A percentile compares a stretch with the other conserved stretches of the same genome.
These are phyloP conservation scores for Apamea monoglypha DNA, from an alignment of 2,888 invertebrate genomes.

Conservation along the genomic window DNA sequence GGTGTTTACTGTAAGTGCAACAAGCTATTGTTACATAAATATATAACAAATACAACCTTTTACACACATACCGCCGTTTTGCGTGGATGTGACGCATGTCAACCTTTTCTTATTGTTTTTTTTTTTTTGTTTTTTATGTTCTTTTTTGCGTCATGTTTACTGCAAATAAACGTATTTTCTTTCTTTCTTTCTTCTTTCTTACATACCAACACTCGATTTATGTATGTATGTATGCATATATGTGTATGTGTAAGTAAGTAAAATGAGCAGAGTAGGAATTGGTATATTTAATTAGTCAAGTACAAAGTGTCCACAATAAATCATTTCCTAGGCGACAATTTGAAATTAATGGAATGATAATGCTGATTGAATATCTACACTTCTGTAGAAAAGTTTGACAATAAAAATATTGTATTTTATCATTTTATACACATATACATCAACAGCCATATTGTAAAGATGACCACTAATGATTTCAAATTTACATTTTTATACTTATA, in stretches of 20 bases:
- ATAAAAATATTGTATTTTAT: background rate
- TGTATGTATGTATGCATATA: too few species aligned
- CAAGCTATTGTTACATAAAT: too few species aligned
- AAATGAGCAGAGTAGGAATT: background rate
- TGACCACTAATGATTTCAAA: background rate
- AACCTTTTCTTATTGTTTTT: too few species aligned
- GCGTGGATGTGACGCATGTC: too few species aligned
- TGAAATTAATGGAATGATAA: slow-evolving; percentile 4
- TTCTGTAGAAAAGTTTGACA: slow-evolving; percentile 23
- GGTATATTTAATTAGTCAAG: background rate
- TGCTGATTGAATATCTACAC: background rate
- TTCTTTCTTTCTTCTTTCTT: too few species aligned
- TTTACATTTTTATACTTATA: slow-evolving; percentile 5
- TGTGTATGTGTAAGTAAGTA: background rate
- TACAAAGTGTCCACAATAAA: slow-evolving; percentile 25
- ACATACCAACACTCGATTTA: background rate
- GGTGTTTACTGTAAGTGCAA: too few species aligned
- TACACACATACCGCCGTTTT: too few species aligned
- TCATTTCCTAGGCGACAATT: background rate
- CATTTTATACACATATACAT: background rate
- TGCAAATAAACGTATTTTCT: too few species aligned
- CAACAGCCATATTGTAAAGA: background rate
- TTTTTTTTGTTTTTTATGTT: too few species aligned
- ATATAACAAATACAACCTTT: too few species aligned
- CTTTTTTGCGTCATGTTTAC: too few species aligned